A percentile compares a stretch with the other conserved stretches of the same genome.
Evolutionary conservation across 2,113 vertebrate genomes (phyloP).

Genomic region (Candoia aspera): DNA sequence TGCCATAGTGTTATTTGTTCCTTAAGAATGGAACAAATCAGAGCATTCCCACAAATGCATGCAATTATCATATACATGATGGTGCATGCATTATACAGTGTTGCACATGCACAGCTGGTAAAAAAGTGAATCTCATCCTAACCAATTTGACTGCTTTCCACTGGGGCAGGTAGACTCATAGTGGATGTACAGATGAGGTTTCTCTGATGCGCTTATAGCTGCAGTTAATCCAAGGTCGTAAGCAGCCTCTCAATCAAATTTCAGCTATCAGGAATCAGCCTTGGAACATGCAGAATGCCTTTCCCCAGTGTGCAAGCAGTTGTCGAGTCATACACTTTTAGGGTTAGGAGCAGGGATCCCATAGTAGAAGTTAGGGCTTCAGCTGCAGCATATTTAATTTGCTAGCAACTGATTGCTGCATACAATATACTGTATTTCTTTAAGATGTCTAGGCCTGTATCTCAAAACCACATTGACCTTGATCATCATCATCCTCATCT

Average conservation of each 20-base stretch:
- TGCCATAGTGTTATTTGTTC: neutral
- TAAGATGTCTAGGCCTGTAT: neutral
- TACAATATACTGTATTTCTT: neutral
- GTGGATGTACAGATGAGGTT: neutral
- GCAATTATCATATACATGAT: neutral
- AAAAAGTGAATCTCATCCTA: neutral
- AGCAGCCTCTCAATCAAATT: neutral
- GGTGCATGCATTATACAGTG: neutral
- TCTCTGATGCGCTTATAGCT: neutral
- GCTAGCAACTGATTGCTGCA: neutral
- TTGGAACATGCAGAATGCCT: neutral
- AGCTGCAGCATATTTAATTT: neutral
- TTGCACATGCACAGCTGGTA: constrained; percentile 26
- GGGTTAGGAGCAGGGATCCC: neutral
- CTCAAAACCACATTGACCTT: neutral
- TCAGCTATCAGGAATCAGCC: neutral
- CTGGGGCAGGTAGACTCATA: neutral
- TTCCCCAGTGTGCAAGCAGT: neutral
- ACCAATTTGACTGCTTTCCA: neutral
- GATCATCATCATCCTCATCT: neutral
- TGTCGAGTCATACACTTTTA: neutral
- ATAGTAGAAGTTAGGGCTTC: neutral
- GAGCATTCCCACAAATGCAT: neutral
- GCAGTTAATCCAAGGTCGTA: neutral
- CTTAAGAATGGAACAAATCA: neutral